phyloP scores from a whole-genome alignment of 2,113 vertebrate species.

The Pleuronectes platessa region DNA sequence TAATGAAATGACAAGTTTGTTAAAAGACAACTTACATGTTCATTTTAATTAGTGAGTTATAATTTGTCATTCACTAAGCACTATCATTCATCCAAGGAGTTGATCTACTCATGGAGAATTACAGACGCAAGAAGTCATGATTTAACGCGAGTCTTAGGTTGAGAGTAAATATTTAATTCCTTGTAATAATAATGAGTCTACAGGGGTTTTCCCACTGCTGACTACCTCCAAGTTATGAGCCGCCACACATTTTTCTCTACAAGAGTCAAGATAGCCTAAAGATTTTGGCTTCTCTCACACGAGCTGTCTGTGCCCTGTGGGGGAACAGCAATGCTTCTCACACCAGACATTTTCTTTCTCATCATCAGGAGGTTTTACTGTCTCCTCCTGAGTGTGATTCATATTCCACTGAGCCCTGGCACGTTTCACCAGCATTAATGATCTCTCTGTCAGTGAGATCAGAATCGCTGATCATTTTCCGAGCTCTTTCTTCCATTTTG shows the following conservation, averaged over 20 bases:
- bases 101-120: constrained; percentile 6
- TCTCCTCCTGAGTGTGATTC: constrained; percentile 39
- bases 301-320: constrained; percentile 55
- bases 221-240: not conserved
- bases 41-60: not conserved
- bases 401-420: constrained; percentile 3
- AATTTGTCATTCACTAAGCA: not conserved
- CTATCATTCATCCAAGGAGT: not conserved
- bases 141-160: constrained; percentile 11
- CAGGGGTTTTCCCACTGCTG: constrained; percentile 10
- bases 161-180: constrained; percentile 12
- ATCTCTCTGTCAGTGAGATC: constrained; percentile 21
- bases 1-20: too few relatives aligned
- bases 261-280: constrained; percentile 20
- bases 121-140: not conserved
- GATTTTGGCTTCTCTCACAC: constrained; percentile 11
- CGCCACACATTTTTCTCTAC: constrained; percentile 29
- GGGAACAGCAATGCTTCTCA: constrained; percentile 28
- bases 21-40: too few relatives aligned
- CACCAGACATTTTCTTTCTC: constrained; percentile 22
- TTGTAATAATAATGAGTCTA: constrained; percentile 3
- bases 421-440: not conserved
- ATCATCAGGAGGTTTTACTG: constrained; percentile 16
- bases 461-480: constrained; percentile 54
- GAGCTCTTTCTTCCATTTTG: constrained; percentile 52